These are phyloP conservation scores for Pygmarrhopalites habei DNA, from an alignment of 1,140 invertebrate genomes.

Conservation along the genomic window DNA sequence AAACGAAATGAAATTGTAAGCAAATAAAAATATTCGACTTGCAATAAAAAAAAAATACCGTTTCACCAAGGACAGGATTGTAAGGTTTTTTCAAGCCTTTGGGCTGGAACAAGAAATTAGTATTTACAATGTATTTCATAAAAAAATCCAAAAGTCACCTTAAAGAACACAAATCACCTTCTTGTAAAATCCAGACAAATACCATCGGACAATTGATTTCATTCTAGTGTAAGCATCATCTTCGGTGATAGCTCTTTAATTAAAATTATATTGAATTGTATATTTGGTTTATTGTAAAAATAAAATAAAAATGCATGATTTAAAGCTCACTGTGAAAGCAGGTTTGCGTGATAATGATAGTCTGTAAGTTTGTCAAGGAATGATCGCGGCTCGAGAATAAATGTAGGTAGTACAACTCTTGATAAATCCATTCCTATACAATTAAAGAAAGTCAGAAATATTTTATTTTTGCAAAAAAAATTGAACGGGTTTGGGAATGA, in stretches of 20 bases:
- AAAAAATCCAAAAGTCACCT: no score
- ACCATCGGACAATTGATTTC: constrained; percentile 83
- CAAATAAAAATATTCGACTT: no score
- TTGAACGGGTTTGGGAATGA: no score
- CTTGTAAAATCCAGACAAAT: constrained; percentile 77
- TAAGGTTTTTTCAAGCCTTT: constrained; percentile 92
- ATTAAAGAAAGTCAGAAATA: no score
- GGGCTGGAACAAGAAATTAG: no score
- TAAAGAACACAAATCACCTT: no score
- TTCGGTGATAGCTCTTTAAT: constrained; percentile 66
- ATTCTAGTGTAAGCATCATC: constrained; percentile 85
- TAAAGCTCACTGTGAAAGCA: constrained; percentile 69
- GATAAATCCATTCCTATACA: constrained; percentile 97
- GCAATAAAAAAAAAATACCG: no score
- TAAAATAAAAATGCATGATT: no score
- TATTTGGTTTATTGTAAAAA: background rate
- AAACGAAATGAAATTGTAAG: no score
- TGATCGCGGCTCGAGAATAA: constrained; percentile 82
- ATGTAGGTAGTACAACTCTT: constrained; percentile 84
- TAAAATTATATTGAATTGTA: background rate
- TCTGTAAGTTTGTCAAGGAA: constrained; percentile 89
- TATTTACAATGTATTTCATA: no score
- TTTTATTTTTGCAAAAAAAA: no score
- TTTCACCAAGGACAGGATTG: constrained; percentile 87
- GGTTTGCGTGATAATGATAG: constrained; percentile 88